Evolutionary conservation across 2,888 invertebrate genomes (phyloP).

Genomic region (Athalia cordata): DNA sequence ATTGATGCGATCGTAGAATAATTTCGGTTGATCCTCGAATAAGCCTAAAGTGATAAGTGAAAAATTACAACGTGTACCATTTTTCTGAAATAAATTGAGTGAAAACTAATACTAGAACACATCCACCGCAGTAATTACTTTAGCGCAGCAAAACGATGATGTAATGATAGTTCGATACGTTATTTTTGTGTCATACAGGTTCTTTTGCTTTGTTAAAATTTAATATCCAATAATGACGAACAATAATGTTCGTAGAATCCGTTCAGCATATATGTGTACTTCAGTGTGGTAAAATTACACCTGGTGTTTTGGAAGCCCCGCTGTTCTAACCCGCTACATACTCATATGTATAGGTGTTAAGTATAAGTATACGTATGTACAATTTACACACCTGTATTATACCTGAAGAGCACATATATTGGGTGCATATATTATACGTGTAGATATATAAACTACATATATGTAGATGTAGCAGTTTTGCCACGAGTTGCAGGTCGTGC

Average conservation of each 20-base stretch:
- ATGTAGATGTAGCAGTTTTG: neutral
- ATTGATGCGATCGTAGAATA: no score
- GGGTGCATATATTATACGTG: neutral
- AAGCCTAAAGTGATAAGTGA: no score
- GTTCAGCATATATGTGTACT: neutral
- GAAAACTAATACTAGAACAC: no score
- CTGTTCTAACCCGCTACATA: neutral
- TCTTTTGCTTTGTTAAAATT: conserved; percentile 22
- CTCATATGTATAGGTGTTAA: neutral
- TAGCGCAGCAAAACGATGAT: neutral
- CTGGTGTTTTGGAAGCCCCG: neutral
- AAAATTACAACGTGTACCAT: no score
- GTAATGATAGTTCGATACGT: neutral
- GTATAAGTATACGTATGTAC: neutral
- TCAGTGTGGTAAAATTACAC: conserved; percentile 27
- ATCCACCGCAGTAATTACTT: neutral
- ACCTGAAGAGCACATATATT: neutral
- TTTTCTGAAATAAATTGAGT: no score
- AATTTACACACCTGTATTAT: neutral
- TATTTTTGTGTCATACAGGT: neutral
- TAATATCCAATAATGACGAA: conserved; percentile 29
- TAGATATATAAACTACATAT: neutral
- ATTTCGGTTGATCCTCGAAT: no score
- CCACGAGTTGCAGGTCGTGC: conserved; percentile 37
- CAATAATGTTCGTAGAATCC: conserved; percentile 14